These are phyloP conservation scores for Palythoa grandis DNA, from an alignment of 92 coral and sea anemone species.

Conservation along the genomic window DNA sequence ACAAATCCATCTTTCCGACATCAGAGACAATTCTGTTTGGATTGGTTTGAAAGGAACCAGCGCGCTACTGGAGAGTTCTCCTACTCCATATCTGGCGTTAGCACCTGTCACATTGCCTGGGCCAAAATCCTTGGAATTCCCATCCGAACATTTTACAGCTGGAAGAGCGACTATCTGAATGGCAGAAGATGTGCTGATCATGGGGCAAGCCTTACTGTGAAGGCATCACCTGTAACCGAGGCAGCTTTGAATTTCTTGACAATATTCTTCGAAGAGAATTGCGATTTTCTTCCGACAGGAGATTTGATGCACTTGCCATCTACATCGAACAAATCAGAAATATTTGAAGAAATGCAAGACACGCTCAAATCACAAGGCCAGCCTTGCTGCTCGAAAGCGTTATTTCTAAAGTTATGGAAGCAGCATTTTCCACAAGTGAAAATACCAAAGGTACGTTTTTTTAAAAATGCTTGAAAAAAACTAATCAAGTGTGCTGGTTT, in stretches of 20 bases:
- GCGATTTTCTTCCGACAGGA: conserved; percentile 18
- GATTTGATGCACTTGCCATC: conserved; percentile 54
- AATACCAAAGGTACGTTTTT: neutral
- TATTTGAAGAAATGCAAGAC: conserved; percentile 51
- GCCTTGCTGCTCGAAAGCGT: conserved; percentile 21
- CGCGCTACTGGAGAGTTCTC: conserved; percentile 52
- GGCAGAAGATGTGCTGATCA: conserved; percentile 58
- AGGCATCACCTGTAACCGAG: conserved; percentile 18
- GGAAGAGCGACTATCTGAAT: conserved; percentile 47
- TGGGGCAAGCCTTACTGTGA: conserved; percentile 38
- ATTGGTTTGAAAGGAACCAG: conserved; percentile 66
- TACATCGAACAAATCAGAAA: conserved; percentile 31
- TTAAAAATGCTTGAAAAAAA: neutral
- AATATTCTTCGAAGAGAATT: conserved; percentile 45
- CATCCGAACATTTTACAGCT: conserved; percentile 52
- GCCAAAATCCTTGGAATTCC: conserved; percentile 57
- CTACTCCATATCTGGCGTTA: conserved; percentile 41
- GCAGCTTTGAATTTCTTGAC: conserved; percentile 38
- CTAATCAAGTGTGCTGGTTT: neutral
- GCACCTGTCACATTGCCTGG: conserved; percentile 46
- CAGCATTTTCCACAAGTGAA: neutral
- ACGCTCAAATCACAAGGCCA: conserved; percentile 37
- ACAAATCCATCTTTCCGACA: conserved; percentile 42
- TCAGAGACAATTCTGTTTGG: conserved; percentile 52
- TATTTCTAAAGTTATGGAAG: conserved; percentile 4